These are phyloP conservation scores for Platygyra sinensis DNA, from an alignment of 64 coral and sea anemone species.

Conservation along the genomic window DNA sequence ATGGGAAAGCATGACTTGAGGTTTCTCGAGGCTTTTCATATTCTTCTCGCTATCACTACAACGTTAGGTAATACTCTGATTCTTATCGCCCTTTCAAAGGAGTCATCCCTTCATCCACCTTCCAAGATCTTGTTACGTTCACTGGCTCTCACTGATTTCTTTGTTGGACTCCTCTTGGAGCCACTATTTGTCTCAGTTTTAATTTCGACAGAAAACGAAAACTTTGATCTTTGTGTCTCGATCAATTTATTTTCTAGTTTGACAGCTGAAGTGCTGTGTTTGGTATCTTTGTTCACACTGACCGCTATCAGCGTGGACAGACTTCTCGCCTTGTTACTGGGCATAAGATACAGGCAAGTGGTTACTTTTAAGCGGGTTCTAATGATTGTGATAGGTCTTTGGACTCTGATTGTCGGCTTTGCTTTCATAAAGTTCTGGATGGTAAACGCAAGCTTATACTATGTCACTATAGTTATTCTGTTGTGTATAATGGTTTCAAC, in stretches of 20 bases:
- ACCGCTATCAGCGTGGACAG: conserved; percentile 3
- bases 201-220: background rate
- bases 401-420: background rate
- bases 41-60: background rate
- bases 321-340: background rate
- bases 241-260: background rate
- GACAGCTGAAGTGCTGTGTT: background rate
- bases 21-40: background rate
- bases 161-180: background rate
- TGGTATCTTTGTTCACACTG: background rate
- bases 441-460: background rate
- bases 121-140: background rate
- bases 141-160: background rate
- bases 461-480: background rate
- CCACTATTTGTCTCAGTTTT: background rate
- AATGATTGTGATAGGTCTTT: background rate
- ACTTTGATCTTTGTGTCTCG: background rate
- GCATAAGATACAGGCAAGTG: background rate
- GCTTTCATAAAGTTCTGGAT: background rate
- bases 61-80: background rate
- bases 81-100: background rate
- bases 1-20: background rate
- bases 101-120: background rate
- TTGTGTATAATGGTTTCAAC: background rate
- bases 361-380: background rate